Base-by-base conservation (phyloP, 2,113 vertebrate genomes). In the Sinocyclocheilus anshuiensis region DNA sequence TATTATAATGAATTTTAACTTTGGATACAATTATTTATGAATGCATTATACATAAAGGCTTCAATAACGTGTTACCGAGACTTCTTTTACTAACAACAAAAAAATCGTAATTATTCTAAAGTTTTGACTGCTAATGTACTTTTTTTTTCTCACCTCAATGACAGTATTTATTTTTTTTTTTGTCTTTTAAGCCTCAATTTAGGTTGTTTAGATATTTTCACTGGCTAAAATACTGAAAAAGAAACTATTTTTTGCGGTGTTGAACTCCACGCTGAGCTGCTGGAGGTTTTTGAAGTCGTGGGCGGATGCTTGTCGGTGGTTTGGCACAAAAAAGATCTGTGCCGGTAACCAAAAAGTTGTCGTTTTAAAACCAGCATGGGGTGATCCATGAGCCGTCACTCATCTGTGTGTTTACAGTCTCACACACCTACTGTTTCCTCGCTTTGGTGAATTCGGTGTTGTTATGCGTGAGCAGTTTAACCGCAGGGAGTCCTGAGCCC, bases 381-480 rank as follows among this genome's bases (percentile, higher is more conserved):
- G 78, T 42, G 59, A 48, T 81, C 39, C 39, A 1, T 26, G 15
- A 65, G 11, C 77, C 57, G 12, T 67, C 79, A 67, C 63, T 82
- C 80, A 15, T 67, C 81, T 76, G 57, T 77, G 78, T 61, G 18
- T 79, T 39, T 24, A 76, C 69, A 22, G 6, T 83, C 76, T 69
- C 33, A 61, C 85, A 61, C 76, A 53, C 10, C 13, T 63, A 77
- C 82, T 48, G 6, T 78, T 50, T 67, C 29, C 24, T 71, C 33
- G 29, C 18, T 45, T 61, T 42, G 50, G 1, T 33, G 33, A 42
- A 57, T 65, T 53, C 29, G 1, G 4, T 16, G n/a, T 45, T 45
- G 72, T 77, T 81, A 18, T 26, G 79, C 7, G 6, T 80, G 20
- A 63, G 36, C 42, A 42, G 7, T 81, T 82, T 8, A 82, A 69